Evolutionary conservation across 2,797 vertebrate species (phyloP), one percentile per base, ranked within the genome.

Genomic region (Urophycis tenuis): DNA sequence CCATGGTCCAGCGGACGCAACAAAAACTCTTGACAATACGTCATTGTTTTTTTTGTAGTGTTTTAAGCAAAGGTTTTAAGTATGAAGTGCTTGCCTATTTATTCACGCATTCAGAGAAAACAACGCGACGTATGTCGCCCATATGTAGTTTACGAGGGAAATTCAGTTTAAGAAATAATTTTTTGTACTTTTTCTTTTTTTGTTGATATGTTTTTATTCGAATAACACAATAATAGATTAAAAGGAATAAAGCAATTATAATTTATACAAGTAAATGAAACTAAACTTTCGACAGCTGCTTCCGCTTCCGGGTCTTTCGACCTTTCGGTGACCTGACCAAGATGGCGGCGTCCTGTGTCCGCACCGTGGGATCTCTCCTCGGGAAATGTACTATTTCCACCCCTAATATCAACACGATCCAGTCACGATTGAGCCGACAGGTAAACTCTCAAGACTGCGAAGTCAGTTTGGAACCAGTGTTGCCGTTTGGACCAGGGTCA

Each of bases 261-360:
- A 31, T 3, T 32, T 31, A 74, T 22, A 74, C 31, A 0, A 33
- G 36, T 31, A n/a, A 32, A 7, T n/a, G 22, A 60, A 39, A 41
- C n/a, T 14, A 17, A 36, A 34, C 30, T 41, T 15, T 53, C n/a
- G 17, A 36, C 30, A 49, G 1, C 85, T 77, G 87, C 0, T 0
- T 0, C 32, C 22, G 81, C 88, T 88, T 92, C 90, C 89, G 81
- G 72, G 39, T n/a, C 14, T 2, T 0, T 0, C 0, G 72, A 86
- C 84, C 81, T 84, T 22, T 79, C 34, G 1, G 25, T 41, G 14
- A 69, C 8, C 15, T 73, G 33, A n/a, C 12, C 78, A 93, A 88
- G 31, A 94, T 94, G 94, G 93, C 94, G 78, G 88, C 91, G 78
- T 80, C 86, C 88, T 12, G 87, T 79, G 79, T 82, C 0, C 81